Conservation (phyloP, 2,888 invertebrate genomes). For the Agriopis marginaria region DNA sequence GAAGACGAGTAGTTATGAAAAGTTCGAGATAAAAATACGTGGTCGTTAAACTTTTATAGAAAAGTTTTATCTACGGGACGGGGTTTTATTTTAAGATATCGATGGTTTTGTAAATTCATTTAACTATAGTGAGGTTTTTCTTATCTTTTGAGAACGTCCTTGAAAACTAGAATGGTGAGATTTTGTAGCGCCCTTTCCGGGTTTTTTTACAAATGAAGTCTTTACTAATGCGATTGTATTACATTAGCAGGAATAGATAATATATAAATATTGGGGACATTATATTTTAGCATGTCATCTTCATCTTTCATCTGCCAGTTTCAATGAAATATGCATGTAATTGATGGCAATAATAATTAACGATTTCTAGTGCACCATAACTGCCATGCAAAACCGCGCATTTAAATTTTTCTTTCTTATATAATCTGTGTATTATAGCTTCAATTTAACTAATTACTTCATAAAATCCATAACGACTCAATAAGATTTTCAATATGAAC, state of each 20-base stretch:
- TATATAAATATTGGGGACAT: too few species aligned
- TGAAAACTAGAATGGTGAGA: too few species aligned
- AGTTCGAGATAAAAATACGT: conserved; percentile 43
- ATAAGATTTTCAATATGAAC: conserved; percentile 22
- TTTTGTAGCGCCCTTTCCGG: too few species aligned
- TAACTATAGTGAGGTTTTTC: too few species aligned
- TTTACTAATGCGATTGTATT: too few species aligned
- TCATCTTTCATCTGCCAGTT: neutral
- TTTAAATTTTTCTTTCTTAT: neutral
- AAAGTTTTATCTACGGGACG: conserved; percentile 38
- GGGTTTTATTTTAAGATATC: conserved; percentile 29
- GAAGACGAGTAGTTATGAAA: conserved; percentile 35
- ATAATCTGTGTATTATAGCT: neutral
- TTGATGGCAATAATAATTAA: neutral
- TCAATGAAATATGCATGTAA: neutral
- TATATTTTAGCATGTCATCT: too few species aligned
- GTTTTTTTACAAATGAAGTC: too few species aligned
- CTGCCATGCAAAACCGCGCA: neutral
- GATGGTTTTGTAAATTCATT: conserved; percentile 15
- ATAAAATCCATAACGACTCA: conserved; percentile 26
- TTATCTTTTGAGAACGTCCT: too few species aligned
- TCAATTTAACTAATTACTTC: conserved; percentile 12
- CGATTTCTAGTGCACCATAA: neutral
- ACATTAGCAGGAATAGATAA: neutral
- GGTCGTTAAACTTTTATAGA: conserved; percentile 40